Evolutionary conservation across 92 coral and sea anemone genomes (phyloP).

Genomic region (Epizoanthus fatuus): DNA sequence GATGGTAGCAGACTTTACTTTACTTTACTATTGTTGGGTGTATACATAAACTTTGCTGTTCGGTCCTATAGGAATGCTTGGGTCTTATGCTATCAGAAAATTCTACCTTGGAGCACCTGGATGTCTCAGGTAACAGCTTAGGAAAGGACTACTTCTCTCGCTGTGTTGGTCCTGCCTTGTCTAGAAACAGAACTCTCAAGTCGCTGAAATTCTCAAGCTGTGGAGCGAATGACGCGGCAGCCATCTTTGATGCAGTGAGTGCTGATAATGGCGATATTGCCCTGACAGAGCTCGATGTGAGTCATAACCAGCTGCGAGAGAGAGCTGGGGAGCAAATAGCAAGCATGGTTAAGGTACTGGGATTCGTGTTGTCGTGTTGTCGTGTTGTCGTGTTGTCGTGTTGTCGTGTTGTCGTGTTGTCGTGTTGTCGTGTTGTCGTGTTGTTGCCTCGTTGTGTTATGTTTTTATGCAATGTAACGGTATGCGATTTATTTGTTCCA

Average conservation of each 20-base stretch:
- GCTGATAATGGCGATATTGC: conserved; percentile 31
- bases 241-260: conserved; percentile 63
- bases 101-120: conserved; percentile 63
- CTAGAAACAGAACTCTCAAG: conserved; percentile 54
- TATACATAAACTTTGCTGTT: background rate
- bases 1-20: no score
- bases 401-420: no score
- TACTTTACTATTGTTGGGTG: no score
- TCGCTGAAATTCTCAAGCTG: conserved; percentile 72
- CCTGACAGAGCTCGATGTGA: conserved; percentile 62
- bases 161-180: conserved; percentile 79
- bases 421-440: no score
- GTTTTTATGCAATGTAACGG: no score
- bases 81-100: conserved; percentile 68
- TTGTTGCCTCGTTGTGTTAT: no score
- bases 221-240: conserved; percentile 73
- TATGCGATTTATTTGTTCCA: no score
- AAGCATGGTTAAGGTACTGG: conserved; percentile 59
- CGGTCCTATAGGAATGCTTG: conserved; percentile 50
- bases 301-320: conserved; percentile 75
- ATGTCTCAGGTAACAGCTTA: conserved; percentile 77
- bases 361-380: no score
- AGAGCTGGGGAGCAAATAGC: conserved; percentile 50
- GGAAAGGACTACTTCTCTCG: conserved; percentile 86
- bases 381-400: no score